phyloP scores from a whole-genome alignment of 2,797 vertebrate species.

The Mormyrops boulengeri region DNA sequence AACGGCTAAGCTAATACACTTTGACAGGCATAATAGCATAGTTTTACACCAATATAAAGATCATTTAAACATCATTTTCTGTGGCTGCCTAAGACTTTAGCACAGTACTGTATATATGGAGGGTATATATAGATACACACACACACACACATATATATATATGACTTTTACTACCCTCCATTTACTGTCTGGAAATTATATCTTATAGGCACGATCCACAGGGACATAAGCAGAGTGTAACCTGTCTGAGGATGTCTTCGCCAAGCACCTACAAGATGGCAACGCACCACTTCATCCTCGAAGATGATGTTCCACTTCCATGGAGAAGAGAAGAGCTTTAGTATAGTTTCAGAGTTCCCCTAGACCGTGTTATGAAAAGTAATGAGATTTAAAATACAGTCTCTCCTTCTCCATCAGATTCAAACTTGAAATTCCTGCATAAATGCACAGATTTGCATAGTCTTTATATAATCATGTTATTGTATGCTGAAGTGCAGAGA shows the following conservation, averaged over 20 bases:
- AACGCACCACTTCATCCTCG: neutral
- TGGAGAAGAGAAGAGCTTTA: neutral
- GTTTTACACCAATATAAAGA: neutral
- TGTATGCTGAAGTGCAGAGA: neutral
- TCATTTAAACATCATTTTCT: neutral
- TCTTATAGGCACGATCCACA: neutral
- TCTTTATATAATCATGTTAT: neutral
- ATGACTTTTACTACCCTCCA: neutral
- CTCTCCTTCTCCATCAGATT: neutral
- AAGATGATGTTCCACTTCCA: neutral
- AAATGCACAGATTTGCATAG: neutral
- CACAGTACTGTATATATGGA: neutral
- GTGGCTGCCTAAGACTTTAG: neutral
- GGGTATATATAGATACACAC: neutral
- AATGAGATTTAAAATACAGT: conserved; percentile 8
- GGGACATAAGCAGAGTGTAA: neutral
- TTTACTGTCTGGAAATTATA: neutral
- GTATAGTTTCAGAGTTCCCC: neutral
- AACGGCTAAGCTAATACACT: neutral
- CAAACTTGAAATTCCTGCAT: neutral
- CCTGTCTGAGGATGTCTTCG: neutral
- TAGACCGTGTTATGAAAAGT: neutral
- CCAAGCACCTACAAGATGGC: neutral
- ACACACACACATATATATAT: neutral
- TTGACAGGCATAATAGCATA: neutral